Conservation (phyloP, 2,797 vertebrate species). For the Chelon labrosus region DNA sequence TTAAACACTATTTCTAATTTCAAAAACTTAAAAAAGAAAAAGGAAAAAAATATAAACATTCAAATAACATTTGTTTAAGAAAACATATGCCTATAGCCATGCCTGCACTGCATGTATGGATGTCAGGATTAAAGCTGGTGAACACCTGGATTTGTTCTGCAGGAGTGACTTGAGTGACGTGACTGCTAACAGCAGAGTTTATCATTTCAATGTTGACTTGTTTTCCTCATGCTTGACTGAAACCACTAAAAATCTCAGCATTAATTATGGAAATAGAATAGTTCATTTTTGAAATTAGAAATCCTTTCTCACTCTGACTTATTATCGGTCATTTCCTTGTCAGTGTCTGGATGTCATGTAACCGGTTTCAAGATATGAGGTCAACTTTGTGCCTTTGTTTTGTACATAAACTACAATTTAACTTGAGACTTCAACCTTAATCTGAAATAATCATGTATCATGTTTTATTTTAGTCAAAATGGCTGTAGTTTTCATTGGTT, state of each 20-base stretch:
- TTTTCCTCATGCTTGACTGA: not conserved
- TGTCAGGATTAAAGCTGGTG: too few relatives aligned
- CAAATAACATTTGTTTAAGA: too few relatives aligned
- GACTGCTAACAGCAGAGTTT: not conserved
- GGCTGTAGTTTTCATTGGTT: not conserved
- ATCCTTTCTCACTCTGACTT: too few relatives aligned
- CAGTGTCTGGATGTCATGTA: not conserved
- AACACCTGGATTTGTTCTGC: not conserved
- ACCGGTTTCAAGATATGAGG: not conserved
- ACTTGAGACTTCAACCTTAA: not conserved
- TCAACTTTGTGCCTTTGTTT: conserved; percentile 33
- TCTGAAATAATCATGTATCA: not conserved
- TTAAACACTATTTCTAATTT: too few relatives aligned
- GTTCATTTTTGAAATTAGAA: too few relatives aligned
- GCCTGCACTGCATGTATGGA: too few relatives aligned
- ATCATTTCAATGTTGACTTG: not conserved
- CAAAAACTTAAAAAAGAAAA: too few relatives aligned
- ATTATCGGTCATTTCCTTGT: not conserved
- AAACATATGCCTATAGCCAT: too few relatives aligned
- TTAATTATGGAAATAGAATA: not conserved
- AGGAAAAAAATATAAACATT: too few relatives aligned
- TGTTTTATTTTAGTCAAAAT: not conserved
- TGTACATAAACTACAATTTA: not conserved
- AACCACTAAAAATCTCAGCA: not conserved
- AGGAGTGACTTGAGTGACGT: not conserved